A percentile compares a stretch with the other conserved stretches of the same genome.
Evolutionary conservation across 2,888 invertebrate genomes (phyloP).

Genomic region (Ochropleura leucogaster): DNA sequence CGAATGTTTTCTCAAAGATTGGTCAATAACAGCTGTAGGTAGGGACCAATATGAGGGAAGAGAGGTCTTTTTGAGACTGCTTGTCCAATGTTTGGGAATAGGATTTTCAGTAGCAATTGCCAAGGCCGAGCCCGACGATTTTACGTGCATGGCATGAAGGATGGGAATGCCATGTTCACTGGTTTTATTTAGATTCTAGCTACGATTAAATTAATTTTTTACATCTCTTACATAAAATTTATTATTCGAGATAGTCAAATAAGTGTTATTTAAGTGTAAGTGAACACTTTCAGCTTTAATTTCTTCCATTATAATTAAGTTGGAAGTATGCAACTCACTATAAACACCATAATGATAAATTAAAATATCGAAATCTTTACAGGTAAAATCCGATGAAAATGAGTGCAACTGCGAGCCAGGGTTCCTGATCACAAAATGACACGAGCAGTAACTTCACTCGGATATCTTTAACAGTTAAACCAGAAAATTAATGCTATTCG

Average conservation of each 20-base stretch:
- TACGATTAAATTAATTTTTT: too few species aligned
- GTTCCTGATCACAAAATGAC: constrained; percentile 70
- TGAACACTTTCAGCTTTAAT: neutral
- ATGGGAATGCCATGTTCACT: too few species aligned
- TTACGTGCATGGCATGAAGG: too few species aligned
- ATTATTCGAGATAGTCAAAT: neutral
- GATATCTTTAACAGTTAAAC: neutral
- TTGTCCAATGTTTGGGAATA: too few species aligned
- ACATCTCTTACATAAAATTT: neutral
- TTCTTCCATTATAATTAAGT: neutral
- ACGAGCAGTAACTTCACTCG: constrained; percentile 21
- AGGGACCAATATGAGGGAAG: too few species aligned
- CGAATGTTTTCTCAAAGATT: too few species aligned
- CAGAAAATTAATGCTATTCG: neutral
- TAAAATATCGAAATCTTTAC: constrained; percentile 47
- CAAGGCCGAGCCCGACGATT: too few species aligned
- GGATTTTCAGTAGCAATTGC: too few species aligned
- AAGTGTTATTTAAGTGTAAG: neutral
- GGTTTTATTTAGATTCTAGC: neutral
- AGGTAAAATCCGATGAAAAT: constrained; percentile 82
- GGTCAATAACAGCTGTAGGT: too few species aligned
- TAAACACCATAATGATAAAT: neutral
- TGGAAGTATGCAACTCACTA: neutral
- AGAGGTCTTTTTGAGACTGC: too few species aligned
- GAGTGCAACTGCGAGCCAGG: constrained; percentile 84